Evolutionary conservation across 1,140 invertebrate species (phyloP).

Genomic region (Orussus abietinus): DNA sequence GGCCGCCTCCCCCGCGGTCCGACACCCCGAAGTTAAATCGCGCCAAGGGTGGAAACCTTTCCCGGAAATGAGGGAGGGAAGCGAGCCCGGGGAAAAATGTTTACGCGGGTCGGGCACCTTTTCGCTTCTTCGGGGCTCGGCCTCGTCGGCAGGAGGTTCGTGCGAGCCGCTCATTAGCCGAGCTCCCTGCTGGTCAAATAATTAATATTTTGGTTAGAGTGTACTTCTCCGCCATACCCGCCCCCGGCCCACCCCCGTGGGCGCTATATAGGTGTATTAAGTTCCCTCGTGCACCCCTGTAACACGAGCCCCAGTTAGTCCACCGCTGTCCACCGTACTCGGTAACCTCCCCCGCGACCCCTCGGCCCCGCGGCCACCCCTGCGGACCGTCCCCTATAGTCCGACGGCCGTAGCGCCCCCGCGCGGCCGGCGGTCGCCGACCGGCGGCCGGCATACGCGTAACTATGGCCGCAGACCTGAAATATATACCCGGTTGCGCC

Average conservation of each 20-base stretch:
- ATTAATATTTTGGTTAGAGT: constrained; percentile 49
- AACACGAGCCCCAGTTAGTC: constrained; percentile 45
- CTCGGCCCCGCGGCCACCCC: constrained; percentile 17
- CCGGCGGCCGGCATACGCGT: constrained; percentile 34
- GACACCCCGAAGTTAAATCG: too few relatives aligned
- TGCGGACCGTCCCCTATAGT: constrained; percentile 24
- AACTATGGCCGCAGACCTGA: constrained; percentile 43
- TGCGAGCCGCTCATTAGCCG: constrained; percentile 38
- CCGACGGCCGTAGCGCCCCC: constrained; percentile 21
- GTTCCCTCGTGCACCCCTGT: constrained; percentile 34
- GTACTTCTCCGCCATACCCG: constrained; percentile 22
- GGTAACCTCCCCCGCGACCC: constrained; percentile 15
- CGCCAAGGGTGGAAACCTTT: too few relatives aligned
- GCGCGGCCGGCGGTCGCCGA: constrained; percentile 18
- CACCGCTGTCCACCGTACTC: constrained; percentile 39
- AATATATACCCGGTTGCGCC: constrained; percentile 41
- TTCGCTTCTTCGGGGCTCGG: too few relatives aligned
- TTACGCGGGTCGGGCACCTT: too few relatives aligned
- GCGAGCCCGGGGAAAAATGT: too few relatives aligned
- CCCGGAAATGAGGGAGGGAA: too few relatives aligned
- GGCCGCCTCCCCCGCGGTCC: too few relatives aligned
- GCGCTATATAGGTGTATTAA: constrained; percentile 31
- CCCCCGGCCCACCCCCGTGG: constrained; percentile 11
- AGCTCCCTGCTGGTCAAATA: constrained; percentile 46
- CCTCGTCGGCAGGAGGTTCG: too few relatives aligned